phyloP scores from a whole-genome alignment of 92 coral and sea anemone genomes.

The Umimayanthus chanpuru region DNA sequence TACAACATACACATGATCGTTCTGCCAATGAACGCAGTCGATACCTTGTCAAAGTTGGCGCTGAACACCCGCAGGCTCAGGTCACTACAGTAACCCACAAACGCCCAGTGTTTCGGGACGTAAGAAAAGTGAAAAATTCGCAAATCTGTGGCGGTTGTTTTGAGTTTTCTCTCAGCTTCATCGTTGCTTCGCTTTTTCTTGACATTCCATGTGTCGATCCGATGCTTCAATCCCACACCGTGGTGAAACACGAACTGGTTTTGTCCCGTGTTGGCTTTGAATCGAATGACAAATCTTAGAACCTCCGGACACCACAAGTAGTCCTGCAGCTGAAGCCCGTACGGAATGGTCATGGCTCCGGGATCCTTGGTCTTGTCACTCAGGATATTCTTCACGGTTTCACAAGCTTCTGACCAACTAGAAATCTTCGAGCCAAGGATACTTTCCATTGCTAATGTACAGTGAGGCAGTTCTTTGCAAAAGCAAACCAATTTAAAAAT shows the following conservation, averaged over 20 bases:
- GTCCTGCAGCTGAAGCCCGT: conserved; percentile 79
- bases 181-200: conserved; percentile 60
- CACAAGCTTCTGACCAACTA: conserved; percentile 66
- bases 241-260: conserved; percentile 85
- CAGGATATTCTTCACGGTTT: conserved; percentile 52
- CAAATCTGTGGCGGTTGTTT: conserved; percentile 58
- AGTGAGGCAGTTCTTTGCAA: background rate
- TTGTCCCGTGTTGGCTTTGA: conserved; percentile 56
- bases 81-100: conserved; percentile 73
- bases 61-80: conserved; percentile 76
- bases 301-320: conserved; percentile 72
- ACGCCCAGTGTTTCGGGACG: conserved; percentile 77
- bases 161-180: conserved; percentile 50
- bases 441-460: conserved; percentile 11
- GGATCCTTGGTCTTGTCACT: conserved; percentile 48
- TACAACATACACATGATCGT: conserved; percentile 81
- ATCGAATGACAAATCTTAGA: conserved; percentile 62
- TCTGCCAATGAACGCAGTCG: conserved; percentile 65
- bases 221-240: conserved; percentile 87
- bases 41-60: conserved; percentile 71
- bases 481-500: no score
- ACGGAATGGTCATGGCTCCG: conserved; percentile 59
- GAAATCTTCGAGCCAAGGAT: conserved; percentile 61
- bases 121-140: conserved; percentile 71
- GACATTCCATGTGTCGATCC: conserved; percentile 84